phyloP scores from a whole-genome alignment of 2,797 vertebrate genomes.

The Remorina albescens region DNA sequence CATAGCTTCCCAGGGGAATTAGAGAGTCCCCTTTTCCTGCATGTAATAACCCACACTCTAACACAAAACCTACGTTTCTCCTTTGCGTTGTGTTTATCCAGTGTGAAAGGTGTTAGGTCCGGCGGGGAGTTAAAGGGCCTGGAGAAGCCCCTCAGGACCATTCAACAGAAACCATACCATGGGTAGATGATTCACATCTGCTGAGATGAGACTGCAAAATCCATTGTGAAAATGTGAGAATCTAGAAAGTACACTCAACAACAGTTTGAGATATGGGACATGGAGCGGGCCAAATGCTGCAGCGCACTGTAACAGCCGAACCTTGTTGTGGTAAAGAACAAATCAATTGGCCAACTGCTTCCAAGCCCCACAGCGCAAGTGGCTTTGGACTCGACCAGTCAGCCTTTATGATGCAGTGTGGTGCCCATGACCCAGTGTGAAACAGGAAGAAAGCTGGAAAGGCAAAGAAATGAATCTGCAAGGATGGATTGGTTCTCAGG shows the following conservation, averaged over 20 bases:
- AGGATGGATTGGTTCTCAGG: slow-evolving; percentile 78
- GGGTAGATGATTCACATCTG: slow-evolving; percentile 61
- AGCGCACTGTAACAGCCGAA: slow-evolving; percentile 12
- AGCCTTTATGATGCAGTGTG: slow-evolving; percentile 55
- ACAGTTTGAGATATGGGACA: slow-evolving; percentile 14
- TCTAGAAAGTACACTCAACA: slow-evolving; percentile 25
- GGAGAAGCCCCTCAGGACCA: slow-evolving; percentile 41
- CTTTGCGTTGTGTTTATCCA: slow-evolving; percentile 75
- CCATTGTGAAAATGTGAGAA: slow-evolving; percentile 60
- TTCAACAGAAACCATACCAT: slow-evolving; percentile 52
- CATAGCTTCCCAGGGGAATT: slow-evolving; percentile 70
- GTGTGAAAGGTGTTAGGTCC: slow-evolving; percentile 79
- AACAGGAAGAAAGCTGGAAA: slow-evolving; percentile 77
- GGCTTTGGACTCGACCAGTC: slow-evolving; percentile 25
- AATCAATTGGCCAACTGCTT: slow-evolving; percentile 37
- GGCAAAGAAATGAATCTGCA: slow-evolving; percentile 69
- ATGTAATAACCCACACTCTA: slow-evolving; percentile 67
- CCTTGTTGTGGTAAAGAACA: slow-evolving; percentile 21
- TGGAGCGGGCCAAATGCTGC: slow-evolving; percentile 15
- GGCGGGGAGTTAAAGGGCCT: slow-evolving; percentile 43
- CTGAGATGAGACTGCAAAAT: slow-evolving; percentile 45
- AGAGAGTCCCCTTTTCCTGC: slow-evolving; percentile 65
- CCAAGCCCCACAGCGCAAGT: slow-evolving; percentile 45
- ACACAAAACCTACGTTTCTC: slow-evolving; percentile 70
- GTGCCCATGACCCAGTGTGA: slow-evolving; percentile 60